Base-by-base conservation (phyloP, 2,113 vertebrate species). In the Poeciliopsis occidentalis region DNA sequence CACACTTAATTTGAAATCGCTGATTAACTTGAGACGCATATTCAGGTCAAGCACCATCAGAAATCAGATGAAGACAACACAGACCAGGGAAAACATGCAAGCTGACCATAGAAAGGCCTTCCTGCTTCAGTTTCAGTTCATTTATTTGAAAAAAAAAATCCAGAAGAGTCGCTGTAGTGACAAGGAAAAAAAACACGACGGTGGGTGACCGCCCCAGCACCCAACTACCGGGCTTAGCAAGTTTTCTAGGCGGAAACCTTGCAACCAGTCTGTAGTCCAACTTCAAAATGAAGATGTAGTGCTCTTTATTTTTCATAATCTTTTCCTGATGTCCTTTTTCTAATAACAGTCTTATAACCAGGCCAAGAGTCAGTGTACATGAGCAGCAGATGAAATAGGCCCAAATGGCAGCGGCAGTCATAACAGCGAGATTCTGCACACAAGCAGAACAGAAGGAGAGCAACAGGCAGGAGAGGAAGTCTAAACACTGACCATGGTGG, bases 401-500 rank as follows among this genome's bases (percentile, higher is more conserved):
- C 71, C 60, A 81, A n/a, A 63, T 26, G 66, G 34, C 62, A 71
- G 61, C 41, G 73, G 60, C 60, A 78, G 79, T 47, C 63, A 57
- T 68, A 73, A 79, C 34, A 79, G n/a, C n/a, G 19, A 71, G 71
- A 76, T 27, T 80, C 19, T 67, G 67, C 72, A 67, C 51, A 78
- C 41, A 85, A 81, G 85, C 62, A 76, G 62, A 67, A 12, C 29
- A 81, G 60, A 85, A 15, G 73, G 76, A 85, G 82, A 61, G 73
- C 62, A 74, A 81, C 68, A 69, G 71, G 72, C 80, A 64, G 72
- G 82, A 83, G 81, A 71, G 82, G 74, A 83, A 81, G 64, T 80
- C 75, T 80, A 75, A 81, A 64, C 81, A 95, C 91, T 1, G 91
- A 96, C 96, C 96, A 95, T 94, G 57, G 91, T 47, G 32, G 95